Evolutionary conservation across 1,140 invertebrate genomes (phyloP), one percentile per base, ranked within the genome.

Genomic region (Melanaphis sacchari): DNA sequence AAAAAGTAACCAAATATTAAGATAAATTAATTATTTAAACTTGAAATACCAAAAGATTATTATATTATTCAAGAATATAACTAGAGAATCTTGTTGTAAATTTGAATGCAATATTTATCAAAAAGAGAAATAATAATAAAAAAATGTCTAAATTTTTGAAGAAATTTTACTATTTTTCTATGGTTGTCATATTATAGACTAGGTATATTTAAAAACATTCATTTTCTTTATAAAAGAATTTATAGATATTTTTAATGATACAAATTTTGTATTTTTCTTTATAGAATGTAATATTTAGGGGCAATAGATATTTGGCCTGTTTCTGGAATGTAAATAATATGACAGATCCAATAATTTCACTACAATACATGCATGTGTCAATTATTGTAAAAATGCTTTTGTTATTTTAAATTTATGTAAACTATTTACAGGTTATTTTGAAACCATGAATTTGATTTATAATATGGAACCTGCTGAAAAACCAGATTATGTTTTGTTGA

Each of bases 401-500:
- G 31, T 22, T 82, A 24, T 38, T 38, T 82, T 82, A 38, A 82
- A 38, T 36, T 40, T n/a, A 8, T 22, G 22, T 26, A 6, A 49
- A 41, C 38, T 36, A 26, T 92, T 92, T 82, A 31, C 22, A 92
- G 91, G 91, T 82, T 92, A 92, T 49, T 92, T 46, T 52, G 82
- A 92, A 82, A 15, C 91, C 24, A 92, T 92, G 91, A 52, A 82
- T 52, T 46, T 49, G 36, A 52, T 92, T 5, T 92, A 92, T 49
- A 52, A 92, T 46, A 11, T 92, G 36, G 54, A 92, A 82, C 91
- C 91, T 24, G 76, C 91, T 9, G 66, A 92, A 38, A 81, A 92
- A 11, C 91, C 91, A 26, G 43, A 92, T 92, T 92, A 92, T 84
- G 22, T 36, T 82, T 43, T 49, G 1, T 82, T 92, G 36, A 92